These are phyloP conservation scores for Hemaris fuciformis DNA, from an alignment of 2,888 invertebrate species.

Conservation along the genomic window DNA sequence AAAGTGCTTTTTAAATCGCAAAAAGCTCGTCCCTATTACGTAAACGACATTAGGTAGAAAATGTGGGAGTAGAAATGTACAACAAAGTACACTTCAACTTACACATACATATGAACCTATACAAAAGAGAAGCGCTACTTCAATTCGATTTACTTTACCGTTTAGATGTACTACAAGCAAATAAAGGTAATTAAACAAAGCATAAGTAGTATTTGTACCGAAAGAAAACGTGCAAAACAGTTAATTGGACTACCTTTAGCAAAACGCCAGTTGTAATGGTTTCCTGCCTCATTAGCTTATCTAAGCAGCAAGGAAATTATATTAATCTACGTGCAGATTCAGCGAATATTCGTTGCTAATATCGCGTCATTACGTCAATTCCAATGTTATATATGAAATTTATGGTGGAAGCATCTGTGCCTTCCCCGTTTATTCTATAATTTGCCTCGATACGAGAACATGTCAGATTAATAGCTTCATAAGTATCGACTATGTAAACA, in stretches of 20 bases:
- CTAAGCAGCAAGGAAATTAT: not conserved
- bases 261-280: not conserved
- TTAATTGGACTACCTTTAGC: not conserved
- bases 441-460: conserved; percentile 53
- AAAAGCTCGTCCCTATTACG: too few relatives aligned
- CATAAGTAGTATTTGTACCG: not conserved
- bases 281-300: not conserved
- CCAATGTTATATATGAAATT: not conserved
- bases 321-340: conserved; percentile 6
- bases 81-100: too few relatives aligned
- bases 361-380: conserved; percentile 19
- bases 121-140: too few relatives aligned
- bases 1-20: too few relatives aligned
- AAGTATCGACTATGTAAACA: not conserved
- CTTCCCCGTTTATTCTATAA: conserved; percentile 59
- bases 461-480: conserved; percentile 50
- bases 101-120: too few relatives aligned
- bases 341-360: conserved; percentile 17
- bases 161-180: too few relatives aligned
- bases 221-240: not conserved
- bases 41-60: too few relatives aligned
- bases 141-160: too few relatives aligned
- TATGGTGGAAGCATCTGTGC: conserved; percentile 60
- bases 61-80: too few relatives aligned
- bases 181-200: too few relatives aligned